Base-by-base conservation (phyloP, 2,888 invertebrate genomes). In the Psococerastis gibbosa region DNA sequence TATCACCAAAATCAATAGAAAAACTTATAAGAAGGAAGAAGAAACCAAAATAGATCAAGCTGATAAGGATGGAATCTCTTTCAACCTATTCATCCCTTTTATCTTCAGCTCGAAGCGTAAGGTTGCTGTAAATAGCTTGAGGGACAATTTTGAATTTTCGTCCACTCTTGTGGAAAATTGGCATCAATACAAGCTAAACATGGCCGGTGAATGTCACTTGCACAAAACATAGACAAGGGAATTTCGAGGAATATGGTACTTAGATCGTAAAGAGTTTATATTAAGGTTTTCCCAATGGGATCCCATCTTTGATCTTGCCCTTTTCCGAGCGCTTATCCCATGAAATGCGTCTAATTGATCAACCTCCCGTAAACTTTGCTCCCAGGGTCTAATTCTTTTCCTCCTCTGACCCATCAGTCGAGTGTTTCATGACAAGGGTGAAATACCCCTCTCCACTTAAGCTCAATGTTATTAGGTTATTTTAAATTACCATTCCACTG, bases 261-360 rank as follows among this genome's bases (percentile, higher is more conserved):
- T 33, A 33, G 15, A 17, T 33, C 16, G 9, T 33, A 33, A 33
- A 33, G 33, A 33, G 16, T 33, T 33, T 33, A 33, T 15, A 33
- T 33, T 33, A 16, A 33, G 17, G 33, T 15, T 17, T 33, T 33
- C 33, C 33, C 33, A 33, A 16, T 9, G 33, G 33, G 33, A 33
- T 33, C 17, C 33, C 33, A 33, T 33, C 33, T 33, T 33, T 33
- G 33, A 33, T 33, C 33, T 33, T 33, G n/a, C n/a, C n/a, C n/a
- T n/a, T 33, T 15, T 16, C 33, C 33, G 9, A 33, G 9, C 16
- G 17, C 17, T 17, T 9, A 33, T 15, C 17, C 33, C 33, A 33
- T 33, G 33, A 33, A 33, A 33, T 33, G 16, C 16, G 17, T 33
- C 17, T 33, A 33, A 33, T 33, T 33, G 33, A 33, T 33, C n/a